Percentiles rank a stretch among this genome's conserved stretches.
These are phyloP conservation scores for Ctenosaura bakeri DNA, from an alignment of 2,797 vertebrate species.

Conservation along the genomic window DNA sequence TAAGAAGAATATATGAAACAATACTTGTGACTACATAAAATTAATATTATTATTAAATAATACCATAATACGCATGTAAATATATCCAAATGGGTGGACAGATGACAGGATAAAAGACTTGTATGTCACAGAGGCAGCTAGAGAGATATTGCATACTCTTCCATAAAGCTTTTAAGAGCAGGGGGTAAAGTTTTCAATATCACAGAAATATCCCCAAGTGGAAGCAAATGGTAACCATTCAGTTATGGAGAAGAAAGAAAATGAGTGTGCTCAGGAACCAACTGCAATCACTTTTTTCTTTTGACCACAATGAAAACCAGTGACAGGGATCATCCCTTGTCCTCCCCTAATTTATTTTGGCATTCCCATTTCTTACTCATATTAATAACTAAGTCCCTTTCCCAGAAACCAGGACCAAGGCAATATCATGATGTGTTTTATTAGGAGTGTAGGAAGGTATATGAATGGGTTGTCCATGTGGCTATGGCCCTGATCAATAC, in stretches of 20 bases:
- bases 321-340: background rate
- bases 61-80: constrained; percentile 1
- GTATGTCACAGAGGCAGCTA: background rate
- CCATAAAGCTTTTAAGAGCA: background rate
- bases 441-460: background rate
- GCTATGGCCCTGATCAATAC: background rate
- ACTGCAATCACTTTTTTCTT: background rate
- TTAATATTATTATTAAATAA: constrained; percentile 9
- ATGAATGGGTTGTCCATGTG: background rate
- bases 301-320: background rate
- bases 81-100: background rate
- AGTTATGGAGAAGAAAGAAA: background rate
- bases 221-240: background rate
- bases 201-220: background rate
- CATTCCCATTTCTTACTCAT: background rate
- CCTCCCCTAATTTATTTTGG: background rate
- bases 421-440: background rate
- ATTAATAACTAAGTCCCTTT: background rate
- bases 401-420: background rate
- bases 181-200: background rate
- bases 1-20: constrained; percentile 49
- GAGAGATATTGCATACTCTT: background rate
- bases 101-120: background rate
- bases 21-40: constrained; percentile 30
- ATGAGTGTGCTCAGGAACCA: background rate